Evolutionary conservation across 2,888 invertebrate species (phyloP), one percentile per base, ranked within the genome.

Genomic region (Platypus cylindrus): DNA sequence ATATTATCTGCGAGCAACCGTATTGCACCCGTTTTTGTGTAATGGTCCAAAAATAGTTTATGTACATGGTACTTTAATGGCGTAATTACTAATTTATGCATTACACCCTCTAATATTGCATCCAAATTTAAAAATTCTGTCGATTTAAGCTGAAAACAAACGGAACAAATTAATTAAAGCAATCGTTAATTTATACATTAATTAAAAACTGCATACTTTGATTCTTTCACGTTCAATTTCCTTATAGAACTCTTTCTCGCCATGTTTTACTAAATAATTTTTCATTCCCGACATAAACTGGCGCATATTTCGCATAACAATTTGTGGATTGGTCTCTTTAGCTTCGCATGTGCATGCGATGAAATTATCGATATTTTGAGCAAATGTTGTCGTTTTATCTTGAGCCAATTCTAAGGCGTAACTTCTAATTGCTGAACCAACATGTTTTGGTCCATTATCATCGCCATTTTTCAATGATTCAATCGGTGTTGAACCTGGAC

Each of bases 261-360:
- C 94, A 52, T 93, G 90, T 54, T 93, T 93, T 18, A 94, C 86
- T 40, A 95, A 68, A 62, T 94, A 97, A 62, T 97, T 97, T 62
- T 95, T 95, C 80, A 97, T 94, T 36, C 94, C 95, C 11, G 87
- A 93, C 87, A 95, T 93, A 58, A 95, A 97, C 60, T 94, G 93
- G 1, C 94, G 73, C 69, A 93, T 85, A 54, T 86, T 86, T 40
- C 85, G 70, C 85, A 86, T 85, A 44, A 84, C 84, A 37, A 87
- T 71, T 60, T 84, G 83, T 1, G 91, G 91, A 52, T 81, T 83
- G 17, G 75, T 78, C 56, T 93, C 91, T 45, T 82, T 79, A 9
- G 89, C 86, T 54, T 93, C 91, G 48, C 79, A 71, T 5, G 93
- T 93, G 60, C 93, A 93, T 32, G 85, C 78, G 42, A 93, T 87